Evolutionary conservation across 1,140 invertebrate species (phyloP).

Genomic region (Drosophila serrata): DNA sequence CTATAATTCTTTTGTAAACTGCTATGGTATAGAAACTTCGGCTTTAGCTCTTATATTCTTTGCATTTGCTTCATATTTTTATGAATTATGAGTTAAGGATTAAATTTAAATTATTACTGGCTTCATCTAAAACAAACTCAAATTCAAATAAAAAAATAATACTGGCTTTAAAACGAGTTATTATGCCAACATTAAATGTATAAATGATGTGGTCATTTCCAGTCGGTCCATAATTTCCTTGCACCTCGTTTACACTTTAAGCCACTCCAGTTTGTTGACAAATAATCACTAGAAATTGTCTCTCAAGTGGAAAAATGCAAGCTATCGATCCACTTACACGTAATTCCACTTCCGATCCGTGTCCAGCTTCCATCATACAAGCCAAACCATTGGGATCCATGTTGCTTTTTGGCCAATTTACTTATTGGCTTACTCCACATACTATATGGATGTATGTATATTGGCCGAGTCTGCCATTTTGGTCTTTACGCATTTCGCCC

Average conservation of each 20-base stretch:
- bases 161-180: background rate
- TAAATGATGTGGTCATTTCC: background rate
- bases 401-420: conserved; percentile 69
- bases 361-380: conserved; percentile 19
- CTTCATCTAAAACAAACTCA: background rate
- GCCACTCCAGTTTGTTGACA: conserved; percentile 10
- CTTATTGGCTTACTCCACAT: conserved; percentile 81
- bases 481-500: conserved; percentile 42
- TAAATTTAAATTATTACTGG: too few relatives aligned
- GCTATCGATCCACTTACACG: conserved; percentile 2
- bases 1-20: too few relatives aligned
- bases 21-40: too few relatives aligned
- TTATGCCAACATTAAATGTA: conserved; percentile 1
- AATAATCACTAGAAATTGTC: conserved; percentile 5
- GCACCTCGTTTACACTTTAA: conserved; percentile 22
- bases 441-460: background rate
- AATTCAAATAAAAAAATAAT: background rate
- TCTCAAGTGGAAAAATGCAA: conserved; percentile 21
- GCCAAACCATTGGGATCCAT: background rate
- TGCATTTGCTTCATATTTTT: too few relatives aligned
- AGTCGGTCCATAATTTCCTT: conserved; percentile 13
- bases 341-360: conserved; percentile 33
- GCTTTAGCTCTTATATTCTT: too few relatives aligned
- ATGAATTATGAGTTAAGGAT: background rate
- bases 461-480: conserved; percentile 5